Evolutionary conservation across 2,797 vertebrate species (phyloP).

Genomic region (Microctenopoma stevenorrisi): DNA sequence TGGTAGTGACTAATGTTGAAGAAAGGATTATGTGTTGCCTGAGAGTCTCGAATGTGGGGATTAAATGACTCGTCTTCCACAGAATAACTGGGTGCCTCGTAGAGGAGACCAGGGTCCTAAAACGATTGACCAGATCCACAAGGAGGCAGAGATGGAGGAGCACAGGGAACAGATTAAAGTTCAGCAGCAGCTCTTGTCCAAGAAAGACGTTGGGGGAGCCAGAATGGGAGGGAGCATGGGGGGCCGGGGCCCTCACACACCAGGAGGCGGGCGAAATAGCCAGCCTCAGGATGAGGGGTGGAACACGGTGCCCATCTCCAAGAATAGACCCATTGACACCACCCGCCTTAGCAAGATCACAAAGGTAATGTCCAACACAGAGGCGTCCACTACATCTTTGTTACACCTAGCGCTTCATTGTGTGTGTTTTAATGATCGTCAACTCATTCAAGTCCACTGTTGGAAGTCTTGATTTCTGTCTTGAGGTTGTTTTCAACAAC

Average conservation of each 20-base stretch:
- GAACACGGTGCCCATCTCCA: constrained; percentile 97
- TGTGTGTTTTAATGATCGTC: background rate
- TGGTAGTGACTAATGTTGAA: background rate
- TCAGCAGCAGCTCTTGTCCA: constrained; percentile 92
- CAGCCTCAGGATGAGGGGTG: constrained; percentile 94
- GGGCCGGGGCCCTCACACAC: constrained; percentile 77
- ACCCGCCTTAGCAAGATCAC: constrained; percentile 95
- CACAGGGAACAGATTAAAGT: constrained; percentile 97
- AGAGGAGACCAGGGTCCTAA: constrained; percentile 98
- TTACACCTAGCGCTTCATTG: background rate
- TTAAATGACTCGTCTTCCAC: background rate
- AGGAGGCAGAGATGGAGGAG: constrained; percentile 96
- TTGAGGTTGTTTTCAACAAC: background rate
- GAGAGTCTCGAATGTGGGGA: background rate
- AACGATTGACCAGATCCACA: constrained; percentile 99
- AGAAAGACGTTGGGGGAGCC: constrained; percentile 80
- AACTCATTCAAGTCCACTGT: background rate
- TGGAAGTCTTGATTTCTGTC: background rate
- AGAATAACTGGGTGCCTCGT: constrained; percentile 96
- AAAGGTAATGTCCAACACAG: constrained; percentile 83
- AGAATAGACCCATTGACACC: constrained; percentile 95
- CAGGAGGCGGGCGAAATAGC: constrained; percentile 84
- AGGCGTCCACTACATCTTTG: background rate
- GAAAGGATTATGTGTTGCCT: background rate
- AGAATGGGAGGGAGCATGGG: constrained; percentile 71